These are phyloP conservation scores for Diplolepis rosae DNA, from an alignment of 2,888 invertebrate species.

Conservation along the genomic window DNA sequence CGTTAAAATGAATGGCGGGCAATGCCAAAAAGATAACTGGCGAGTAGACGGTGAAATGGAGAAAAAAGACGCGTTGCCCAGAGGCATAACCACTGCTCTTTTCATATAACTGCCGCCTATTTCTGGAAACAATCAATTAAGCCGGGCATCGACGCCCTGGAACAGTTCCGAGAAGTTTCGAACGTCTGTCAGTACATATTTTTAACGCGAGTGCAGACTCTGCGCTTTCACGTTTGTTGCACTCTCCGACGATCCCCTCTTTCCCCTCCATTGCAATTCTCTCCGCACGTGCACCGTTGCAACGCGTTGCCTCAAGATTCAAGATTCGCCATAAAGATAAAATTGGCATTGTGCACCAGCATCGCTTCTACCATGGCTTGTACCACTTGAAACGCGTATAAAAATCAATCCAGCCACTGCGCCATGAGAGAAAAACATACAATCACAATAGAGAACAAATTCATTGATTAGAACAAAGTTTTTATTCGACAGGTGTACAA, in stretches of 20 bases:
- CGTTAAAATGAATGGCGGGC: not conserved
- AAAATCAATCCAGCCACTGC: not conserved
- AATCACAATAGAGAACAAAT: too few relatives aligned
- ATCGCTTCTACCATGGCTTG: constrained; percentile 24
- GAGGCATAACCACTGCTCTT: constrained; percentile 33
- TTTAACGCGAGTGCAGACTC: constrained; percentile 25
- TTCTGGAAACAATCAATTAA: constrained; percentile 42
- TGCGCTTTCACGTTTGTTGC: constrained; percentile 29
- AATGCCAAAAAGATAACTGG: constrained; percentile 1
- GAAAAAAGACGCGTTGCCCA: not conserved
- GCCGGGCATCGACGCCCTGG: constrained; percentile 29
- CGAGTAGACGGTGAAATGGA: constrained; percentile 3
- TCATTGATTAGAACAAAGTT: too few relatives aligned
- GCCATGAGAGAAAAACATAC: constrained; percentile 15
- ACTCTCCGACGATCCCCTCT: constrained; percentile 8
- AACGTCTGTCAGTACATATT: constrained; percentile 26
- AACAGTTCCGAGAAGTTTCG: constrained; percentile 25
- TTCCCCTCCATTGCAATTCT: not conserved
- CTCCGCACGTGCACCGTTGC: constrained; percentile 29
- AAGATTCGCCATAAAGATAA: constrained; percentile 31
- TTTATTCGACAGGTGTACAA: too few relatives aligned
- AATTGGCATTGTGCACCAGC: constrained; percentile 15
- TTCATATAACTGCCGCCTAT: constrained; percentile 34
- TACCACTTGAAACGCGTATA: constrained; percentile 16
- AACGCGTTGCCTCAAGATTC: too few relatives aligned